Evolutionary conservation across 2,113 vertebrate species (phyloP).

Genomic region (Chroicocephalus ridibundus): DNA sequence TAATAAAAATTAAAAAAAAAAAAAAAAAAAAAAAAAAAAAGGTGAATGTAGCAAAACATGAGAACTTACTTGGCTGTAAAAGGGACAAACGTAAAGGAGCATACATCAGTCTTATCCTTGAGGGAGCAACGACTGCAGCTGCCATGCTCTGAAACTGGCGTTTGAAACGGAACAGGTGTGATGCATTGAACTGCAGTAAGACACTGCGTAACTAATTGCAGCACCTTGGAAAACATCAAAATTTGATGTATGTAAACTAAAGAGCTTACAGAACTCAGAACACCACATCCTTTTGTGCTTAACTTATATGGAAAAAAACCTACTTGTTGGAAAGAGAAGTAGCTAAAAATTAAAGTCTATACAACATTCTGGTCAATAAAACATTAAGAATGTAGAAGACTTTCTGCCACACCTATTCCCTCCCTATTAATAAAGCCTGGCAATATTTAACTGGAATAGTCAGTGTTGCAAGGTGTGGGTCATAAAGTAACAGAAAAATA

Average conservation of each 20-base stretch:
- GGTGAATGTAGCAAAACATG: not conserved
- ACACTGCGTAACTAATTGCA: not conserved
- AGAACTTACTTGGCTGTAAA: slow-evolving; percentile 18
- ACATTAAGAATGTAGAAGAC: not conserved
- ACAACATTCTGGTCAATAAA: not conserved
- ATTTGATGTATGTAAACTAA: not conserved
- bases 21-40: slow-evolving; percentile 7
- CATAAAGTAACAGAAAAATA: not conserved
- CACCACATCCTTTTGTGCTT: not conserved
- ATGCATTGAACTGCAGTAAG: not conserved
- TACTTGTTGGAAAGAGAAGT: not conserved
- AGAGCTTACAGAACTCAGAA: not conserved
- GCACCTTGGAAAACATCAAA: not conserved
- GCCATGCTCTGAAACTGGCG: not conserved
- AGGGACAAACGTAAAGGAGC: not conserved
- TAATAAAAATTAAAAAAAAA: not conserved
- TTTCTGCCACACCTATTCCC: slow-evolving; percentile 13
- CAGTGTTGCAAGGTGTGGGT: not conserved
- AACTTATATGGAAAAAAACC: not conserved
- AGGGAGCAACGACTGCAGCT: slow-evolving; percentile 4
- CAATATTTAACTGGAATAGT: not conserved
- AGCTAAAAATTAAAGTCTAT: not conserved
- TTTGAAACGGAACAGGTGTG: not conserved
- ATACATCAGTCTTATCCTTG: not conserved
- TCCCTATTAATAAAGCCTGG: not conserved